Base-by-base conservation (phyloP, 2,113 vertebrate species). In the Cheilinus undulatus region DNA sequence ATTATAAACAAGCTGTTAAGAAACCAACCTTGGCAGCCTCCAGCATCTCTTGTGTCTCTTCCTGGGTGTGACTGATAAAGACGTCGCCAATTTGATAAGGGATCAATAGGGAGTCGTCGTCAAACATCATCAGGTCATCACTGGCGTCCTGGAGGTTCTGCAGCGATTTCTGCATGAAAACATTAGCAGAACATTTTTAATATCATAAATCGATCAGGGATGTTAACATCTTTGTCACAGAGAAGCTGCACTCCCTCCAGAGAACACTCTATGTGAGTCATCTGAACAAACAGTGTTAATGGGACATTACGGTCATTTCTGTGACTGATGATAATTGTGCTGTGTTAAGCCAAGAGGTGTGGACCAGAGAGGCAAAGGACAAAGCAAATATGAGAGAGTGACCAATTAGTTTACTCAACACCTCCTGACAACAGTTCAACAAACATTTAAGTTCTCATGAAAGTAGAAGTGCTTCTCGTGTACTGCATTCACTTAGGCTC, bases 81-180 rank as follows among this genome's bases (percentile, higher is more conserved):
- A 99, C 96, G 11, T 98, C 96, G 3, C 98, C 98, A 0, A 99
- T 98, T 66, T 98, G 97, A 84, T 98, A 99, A 0, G 97, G 97
- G 24, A 99, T 94, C 73, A 95, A 83, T 0, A 95, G 43, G 1
- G 94, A 68, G 62, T 98, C 97, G 12, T 97, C 96, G 3, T 97
- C 96, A 19, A 95, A 86, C 93, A 99, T 94, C 95, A 99, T 94
- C 38, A 99, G 79, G 86, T 99, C 97, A 32, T 98, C 97, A 12
- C 95, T 95, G 24, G 97, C 97, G 27, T 99, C 97, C 82, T 99
- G 97, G 50, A 99, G 57, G 61, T 99, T 99, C 70, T 98, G 98
- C 19, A 99, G 93, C 0, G 97, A 95, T 77, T 99, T 99, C 98
- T 99, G 51, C 22, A 27, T 3, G 32, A 2, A 40, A 28, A 89